These are phyloP conservation scores for Echinarachnius parma DNA, from an alignment of 53 echinoderm and acorn worm genomes.

Conservation along the genomic window DNA sequence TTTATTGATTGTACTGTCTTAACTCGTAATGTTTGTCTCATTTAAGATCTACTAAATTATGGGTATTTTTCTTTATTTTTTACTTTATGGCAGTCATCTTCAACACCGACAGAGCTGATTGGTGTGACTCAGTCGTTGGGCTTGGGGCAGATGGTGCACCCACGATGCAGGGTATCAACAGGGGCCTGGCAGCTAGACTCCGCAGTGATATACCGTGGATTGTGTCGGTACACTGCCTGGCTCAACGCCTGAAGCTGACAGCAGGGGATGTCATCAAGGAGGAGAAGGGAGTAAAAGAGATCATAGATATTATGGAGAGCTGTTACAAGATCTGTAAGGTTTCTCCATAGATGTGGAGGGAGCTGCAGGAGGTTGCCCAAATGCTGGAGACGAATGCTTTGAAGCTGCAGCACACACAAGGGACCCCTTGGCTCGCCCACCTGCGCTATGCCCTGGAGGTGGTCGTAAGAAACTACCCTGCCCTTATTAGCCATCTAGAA, in stretches of 20 bases:
- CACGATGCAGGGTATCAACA: neutral
- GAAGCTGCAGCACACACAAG: neutral
- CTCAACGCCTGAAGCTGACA: neutral
- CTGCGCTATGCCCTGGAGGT: neutral
- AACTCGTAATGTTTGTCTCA: too few species aligned
- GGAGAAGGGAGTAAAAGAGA: neutral
- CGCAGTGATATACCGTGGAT: neutral
- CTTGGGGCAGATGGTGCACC: neutral
- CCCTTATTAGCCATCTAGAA: neutral
- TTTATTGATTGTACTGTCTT: too few species aligned
- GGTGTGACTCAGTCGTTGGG: neutral
- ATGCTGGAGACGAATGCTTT: neutral
- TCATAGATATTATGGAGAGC: neutral
- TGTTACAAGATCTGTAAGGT: neutral
- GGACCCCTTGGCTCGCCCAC: neutral
- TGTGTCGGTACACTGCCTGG: neutral
- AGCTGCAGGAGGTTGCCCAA: neutral
- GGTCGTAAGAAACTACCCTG: neutral
- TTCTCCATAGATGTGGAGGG: neutral
- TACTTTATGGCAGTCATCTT: too few species aligned
- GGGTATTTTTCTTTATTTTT: too few species aligned
- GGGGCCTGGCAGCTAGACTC: neutral
- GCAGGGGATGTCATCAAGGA: neutral
- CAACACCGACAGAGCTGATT: too few species aligned
- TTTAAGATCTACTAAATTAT: too few species aligned